Conservation (phyloP, 2,888 invertebrate species). For the Galerucella calmariensis region DNA sequence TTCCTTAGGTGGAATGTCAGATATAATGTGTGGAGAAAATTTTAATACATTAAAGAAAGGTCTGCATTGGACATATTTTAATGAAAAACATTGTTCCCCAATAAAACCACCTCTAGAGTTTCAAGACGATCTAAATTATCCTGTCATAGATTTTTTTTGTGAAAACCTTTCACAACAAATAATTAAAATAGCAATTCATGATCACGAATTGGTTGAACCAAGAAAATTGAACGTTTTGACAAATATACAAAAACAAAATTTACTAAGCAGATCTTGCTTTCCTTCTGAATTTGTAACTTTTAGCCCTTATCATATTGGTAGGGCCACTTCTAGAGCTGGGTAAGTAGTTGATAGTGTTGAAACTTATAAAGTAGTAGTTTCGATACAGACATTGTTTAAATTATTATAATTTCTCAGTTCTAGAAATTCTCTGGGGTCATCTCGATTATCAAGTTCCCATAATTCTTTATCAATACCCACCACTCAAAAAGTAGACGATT, state of each 20-base stretch:
- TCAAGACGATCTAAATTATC: conserved; percentile 72
- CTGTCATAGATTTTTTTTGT: conserved; percentile 64
- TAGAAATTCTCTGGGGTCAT: conserved; percentile 79
- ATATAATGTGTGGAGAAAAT: conserved; percentile 83
- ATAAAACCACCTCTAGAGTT: conserved; percentile 90
- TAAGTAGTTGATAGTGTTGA: neutral
- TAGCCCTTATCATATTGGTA: conserved; percentile 69
- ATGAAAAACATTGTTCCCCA: conserved; percentile 70
- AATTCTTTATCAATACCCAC: conserved; percentile 80
- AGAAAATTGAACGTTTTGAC: conserved; percentile 43
- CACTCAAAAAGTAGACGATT: conserved; percentile 83
- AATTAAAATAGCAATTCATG: conserved; percentile 66
- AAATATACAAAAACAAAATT: conserved; percentile 47
- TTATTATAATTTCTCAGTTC: conserved; percentile 61
- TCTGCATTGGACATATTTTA: conserved; percentile 69
- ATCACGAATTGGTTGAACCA: conserved; percentile 60
- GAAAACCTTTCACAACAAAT: conserved; percentile 65
- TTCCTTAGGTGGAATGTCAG: conserved; percentile 79
- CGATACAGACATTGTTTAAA: neutral
- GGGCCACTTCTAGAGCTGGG: conserved; percentile 68
- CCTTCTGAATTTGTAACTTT: conserved; percentile 71
- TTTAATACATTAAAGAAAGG: conserved; percentile 87
- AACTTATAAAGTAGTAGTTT: neutral
- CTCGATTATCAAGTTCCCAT: conserved; percentile 85
- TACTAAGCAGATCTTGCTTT: conserved; percentile 64